Evolutionary conservation across 1,140 invertebrate genomes (phyloP), one percentile per base, ranked within the genome.

Genomic region (Diabrotica undecimpunctata): DNA sequence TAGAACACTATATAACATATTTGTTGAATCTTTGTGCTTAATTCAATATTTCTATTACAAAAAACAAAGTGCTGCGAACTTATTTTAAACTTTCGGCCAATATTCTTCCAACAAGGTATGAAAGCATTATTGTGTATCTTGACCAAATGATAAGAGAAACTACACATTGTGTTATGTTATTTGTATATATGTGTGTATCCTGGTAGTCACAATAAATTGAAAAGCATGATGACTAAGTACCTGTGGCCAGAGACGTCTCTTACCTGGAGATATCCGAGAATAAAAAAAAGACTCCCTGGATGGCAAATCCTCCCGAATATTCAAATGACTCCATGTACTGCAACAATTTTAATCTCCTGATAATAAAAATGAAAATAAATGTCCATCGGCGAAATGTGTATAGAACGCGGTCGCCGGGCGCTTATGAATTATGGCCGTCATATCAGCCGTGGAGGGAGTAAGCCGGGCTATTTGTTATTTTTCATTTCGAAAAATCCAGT

Each of bases 351-450:
- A 77, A 77, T 77, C 75, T 75, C 75, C 74, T 75, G 75, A 77
- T 77, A 77, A 77, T 77, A 77, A 77, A 77, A 77, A 77, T 77
- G 75, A 77, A 75, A 77, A 77, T 77, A 76, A 77, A 77, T 77
- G 75, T 77, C 72, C 75, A 74, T 72, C 72, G 74, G 67, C 67
- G 72, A 68, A 53, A 52, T 61, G 53, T 70, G 69, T 73, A 68
- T 71, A 54, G 61, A 54, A 58, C 70, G 41, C 41, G 61, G 61
- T 53, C 61, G 66, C 50, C 61, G 61, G 61, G 66, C 65, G 66
- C 38, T 67, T 76, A 77, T 77, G 75, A 77, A 77, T 77, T 77
- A 77, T 76, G 70, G 72, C 75, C 74, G 75, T 77, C 75, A 77
- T 74, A 73, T 74, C 74, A 41, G 72, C 70, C 71, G 71, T 70